Percentiles rank a stretch among this genome's conserved stretches.
These are phyloP conservation scores for Dynastes maya DNA, from an alignment of 2,888 invertebrate genomes.

Conservation along the genomic window DNA sequence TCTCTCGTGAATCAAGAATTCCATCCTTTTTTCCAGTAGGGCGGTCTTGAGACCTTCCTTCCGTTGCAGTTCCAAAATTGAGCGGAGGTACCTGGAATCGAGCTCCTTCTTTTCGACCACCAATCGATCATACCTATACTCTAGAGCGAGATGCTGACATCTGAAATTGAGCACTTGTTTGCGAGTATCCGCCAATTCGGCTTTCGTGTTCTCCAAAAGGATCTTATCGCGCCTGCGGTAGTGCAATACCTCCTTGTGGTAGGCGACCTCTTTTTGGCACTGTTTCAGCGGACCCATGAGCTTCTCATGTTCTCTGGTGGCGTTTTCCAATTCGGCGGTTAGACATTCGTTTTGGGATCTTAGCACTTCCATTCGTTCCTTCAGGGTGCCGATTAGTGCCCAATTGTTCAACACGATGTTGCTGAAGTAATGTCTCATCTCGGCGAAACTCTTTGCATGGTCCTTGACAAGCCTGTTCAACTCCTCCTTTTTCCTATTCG, in stretches of 20 bases:
- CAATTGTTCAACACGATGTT: slow-evolving; percentile 22
- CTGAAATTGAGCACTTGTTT: neutral
- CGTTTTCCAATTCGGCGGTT: neutral
- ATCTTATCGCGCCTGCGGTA: neutral
- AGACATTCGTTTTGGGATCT: slow-evolving; percentile 11
- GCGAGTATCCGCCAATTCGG: neutral
- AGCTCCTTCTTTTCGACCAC: slow-evolving; percentile 20
- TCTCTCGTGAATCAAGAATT: neutral
- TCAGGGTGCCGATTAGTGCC: neutral
- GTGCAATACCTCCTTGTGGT: neutral
- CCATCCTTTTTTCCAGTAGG: neutral
- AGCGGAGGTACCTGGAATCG: neutral
- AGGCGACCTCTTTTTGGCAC: neutral
- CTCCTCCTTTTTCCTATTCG: neutral
- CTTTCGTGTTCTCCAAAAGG: neutral
- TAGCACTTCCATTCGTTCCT: neutral
- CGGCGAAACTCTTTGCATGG: neutral
- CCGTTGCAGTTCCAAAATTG: neutral
- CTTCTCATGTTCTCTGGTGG: too few relatives aligned
- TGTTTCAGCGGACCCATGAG: neutral
- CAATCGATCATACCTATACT: neutral
- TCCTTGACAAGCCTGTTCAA: neutral
- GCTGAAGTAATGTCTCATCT: neutral
- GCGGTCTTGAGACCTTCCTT: neutral
- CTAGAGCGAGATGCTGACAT: slow-evolving; percentile 1